Conservation (phyloP, 2,888 invertebrate genomes). For the Drymonia ruficornis region DNA sequence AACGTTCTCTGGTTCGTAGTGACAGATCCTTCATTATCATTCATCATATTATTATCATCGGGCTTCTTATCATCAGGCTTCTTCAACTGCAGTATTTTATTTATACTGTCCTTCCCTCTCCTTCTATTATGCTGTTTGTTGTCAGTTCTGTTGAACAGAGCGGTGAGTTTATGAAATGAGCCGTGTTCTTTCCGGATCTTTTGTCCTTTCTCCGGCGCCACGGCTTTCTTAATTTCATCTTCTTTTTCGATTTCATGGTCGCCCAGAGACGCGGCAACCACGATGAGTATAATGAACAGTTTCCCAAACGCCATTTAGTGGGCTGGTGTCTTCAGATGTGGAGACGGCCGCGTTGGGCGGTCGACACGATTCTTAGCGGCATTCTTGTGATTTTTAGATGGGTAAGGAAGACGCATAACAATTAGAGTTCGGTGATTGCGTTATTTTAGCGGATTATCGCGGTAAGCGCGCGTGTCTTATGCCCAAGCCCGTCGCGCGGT, state of each 20-base stretch:
- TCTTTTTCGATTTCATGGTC: conserved; percentile 71
- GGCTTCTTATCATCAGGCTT: conserved; percentile 43
- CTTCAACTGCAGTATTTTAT: conserved; percentile 52
- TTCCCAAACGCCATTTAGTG: conserved; percentile 75
- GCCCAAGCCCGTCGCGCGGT: conserved; percentile 39
- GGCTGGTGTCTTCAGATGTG: conserved; percentile 50
- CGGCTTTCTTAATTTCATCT: conserved; percentile 69
- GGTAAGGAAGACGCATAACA: conserved; percentile 68
- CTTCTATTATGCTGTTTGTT: conserved; percentile 45
- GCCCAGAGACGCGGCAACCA: conserved; percentile 59
- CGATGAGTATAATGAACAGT: conserved; percentile 55
- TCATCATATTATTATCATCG: conserved; percentile 66
- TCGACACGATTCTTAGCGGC: conserved; percentile 53
- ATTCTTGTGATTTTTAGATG: conserved; percentile 37
- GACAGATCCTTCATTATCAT: conserved; percentile 71
- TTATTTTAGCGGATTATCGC: conserved; percentile 50
- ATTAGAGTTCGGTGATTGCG: conserved; percentile 40
- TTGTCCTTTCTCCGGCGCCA: conserved; percentile 77
- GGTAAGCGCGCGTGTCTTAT: conserved; percentile 43
- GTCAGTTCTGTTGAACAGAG: conserved; percentile 65
- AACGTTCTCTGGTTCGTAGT: conserved; percentile 53
- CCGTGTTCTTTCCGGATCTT: conserved; percentile 60
- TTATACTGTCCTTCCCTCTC: conserved; percentile 54
- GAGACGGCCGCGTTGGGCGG: conserved; percentile 47
- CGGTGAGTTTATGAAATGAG: conserved; percentile 61